Conservation (phyloP, 2,888 invertebrate species). For the Aphodius sticticus region DNA sequence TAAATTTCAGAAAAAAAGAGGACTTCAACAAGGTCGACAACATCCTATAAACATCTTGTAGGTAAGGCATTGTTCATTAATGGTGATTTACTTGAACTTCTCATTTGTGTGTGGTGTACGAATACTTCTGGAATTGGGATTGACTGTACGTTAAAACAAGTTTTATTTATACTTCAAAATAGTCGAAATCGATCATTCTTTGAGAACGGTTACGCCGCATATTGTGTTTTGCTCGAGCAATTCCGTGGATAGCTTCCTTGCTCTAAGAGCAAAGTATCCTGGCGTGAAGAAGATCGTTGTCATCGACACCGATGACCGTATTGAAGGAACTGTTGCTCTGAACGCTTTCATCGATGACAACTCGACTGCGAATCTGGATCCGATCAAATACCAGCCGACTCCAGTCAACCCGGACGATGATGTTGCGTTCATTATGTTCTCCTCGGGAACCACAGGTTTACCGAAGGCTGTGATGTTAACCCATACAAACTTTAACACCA, state of each 20-base stretch:
- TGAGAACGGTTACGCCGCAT: background rate
- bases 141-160: too few relatives aligned
- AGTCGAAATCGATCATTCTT: slow-evolving; percentile 14
- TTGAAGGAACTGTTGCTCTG: background rate
- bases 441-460: slow-evolving; percentile 74
- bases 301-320: slow-evolving; percentile 8
- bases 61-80: background rate
- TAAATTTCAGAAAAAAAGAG: too few relatives aligned
- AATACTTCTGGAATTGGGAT: too few relatives aligned
- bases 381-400: slow-evolving; percentile 69
- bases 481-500: slow-evolving; percentile 11
- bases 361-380: slow-evolving; percentile 61
- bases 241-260: slow-evolving; percentile 6
- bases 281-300: background rate
- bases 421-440: slow-evolving; percentile 61
- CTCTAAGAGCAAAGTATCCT: slow-evolving; percentile 7
- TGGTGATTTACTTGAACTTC: too few relatives aligned
- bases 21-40: too few relatives aligned
- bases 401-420: slow-evolving; percentile 41
- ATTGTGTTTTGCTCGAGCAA: slow-evolving; percentile 22
- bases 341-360: background rate
- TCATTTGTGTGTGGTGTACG: too few relatives aligned
- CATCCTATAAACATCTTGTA: too few relatives aligned
- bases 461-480: slow-evolving; percentile 69
- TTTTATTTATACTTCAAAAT: background rate